Conservation (phyloP, 2,888 invertebrate genomes). For the Lissonota sp. region DNA sequence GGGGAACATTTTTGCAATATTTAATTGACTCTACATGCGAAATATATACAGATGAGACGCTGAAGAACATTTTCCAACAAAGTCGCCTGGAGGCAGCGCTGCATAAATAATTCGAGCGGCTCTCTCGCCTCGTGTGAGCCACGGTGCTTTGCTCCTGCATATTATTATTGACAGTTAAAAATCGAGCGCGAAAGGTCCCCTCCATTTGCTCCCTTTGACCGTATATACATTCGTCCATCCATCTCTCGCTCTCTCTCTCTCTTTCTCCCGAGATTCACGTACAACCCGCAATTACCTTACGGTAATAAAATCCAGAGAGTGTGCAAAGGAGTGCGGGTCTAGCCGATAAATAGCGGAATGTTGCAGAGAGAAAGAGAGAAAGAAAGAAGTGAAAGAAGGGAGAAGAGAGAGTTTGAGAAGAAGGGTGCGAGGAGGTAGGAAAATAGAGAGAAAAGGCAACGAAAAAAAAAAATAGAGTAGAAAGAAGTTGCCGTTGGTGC, state of each 20-base stretch:
- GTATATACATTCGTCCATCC: slow-evolving; percentile 19
- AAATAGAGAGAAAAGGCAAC: background rate
- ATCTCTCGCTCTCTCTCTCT: slow-evolving; percentile 39
- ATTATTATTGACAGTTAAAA: slow-evolving; percentile 72
- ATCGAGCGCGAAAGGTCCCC: slow-evolving; percentile 47
- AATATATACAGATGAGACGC: slow-evolving; percentile 17
- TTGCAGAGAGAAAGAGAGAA: slow-evolving; percentile 58
- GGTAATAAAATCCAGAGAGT: slow-evolving; percentile 71
- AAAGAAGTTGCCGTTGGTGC: slow-evolving; percentile 59
- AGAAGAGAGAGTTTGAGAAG: slow-evolving; percentile 67
- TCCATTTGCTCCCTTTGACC: slow-evolving; percentile 3
- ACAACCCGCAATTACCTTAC: slow-evolving; percentile 71
- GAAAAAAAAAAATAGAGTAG: slow-evolving; percentile 62
- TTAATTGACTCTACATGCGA: too few species aligned
- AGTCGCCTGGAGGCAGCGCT: slow-evolving; percentile 64
- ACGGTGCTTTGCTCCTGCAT: slow-evolving; percentile 65
- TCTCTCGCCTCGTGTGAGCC: slow-evolving; percentile 58
- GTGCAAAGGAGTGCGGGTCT: slow-evolving; percentile 62
- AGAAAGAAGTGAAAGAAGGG: slow-evolving; percentile 19
- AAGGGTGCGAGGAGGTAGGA: slow-evolving; percentile 75
- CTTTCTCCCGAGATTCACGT: slow-evolving; percentile 29
- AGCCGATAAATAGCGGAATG: slow-evolving; percentile 74
- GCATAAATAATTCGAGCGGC: slow-evolving; percentile 68
- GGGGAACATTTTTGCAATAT: too few species aligned
- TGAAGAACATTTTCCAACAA: slow-evolving; percentile 68